phyloP scores from a whole-genome alignment of 2,888 invertebrate genomes.

The Coecobrya sp. region DNA sequence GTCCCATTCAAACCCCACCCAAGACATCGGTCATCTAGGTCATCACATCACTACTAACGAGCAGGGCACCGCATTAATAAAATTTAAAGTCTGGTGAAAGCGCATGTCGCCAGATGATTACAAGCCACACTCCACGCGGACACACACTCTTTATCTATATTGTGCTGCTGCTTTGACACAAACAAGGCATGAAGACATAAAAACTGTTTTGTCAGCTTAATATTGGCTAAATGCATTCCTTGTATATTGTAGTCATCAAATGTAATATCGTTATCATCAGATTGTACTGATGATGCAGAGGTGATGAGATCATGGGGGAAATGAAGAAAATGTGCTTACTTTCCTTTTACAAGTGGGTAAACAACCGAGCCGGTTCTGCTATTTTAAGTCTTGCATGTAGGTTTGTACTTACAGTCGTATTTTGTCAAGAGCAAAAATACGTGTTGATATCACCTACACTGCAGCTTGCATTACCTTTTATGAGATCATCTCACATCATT shows the following conservation, averaged over 20 bases:
- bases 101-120: conserved; percentile 76
- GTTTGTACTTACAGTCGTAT: neutral
- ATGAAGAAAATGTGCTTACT: neutral
- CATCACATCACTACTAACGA: conserved; percentile 16
- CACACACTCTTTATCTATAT: conserved; percentile 29
- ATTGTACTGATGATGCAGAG: neutral
- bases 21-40: conserved; percentile 1
- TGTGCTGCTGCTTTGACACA: conserved; percentile 66
- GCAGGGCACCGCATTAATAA: neutral
- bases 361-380: neutral
- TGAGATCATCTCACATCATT: conserved; percentile 54
- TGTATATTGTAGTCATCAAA: conserved; percentile 21
- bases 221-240: neutral
- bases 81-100: conserved; percentile 3
- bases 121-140: conserved; percentile 41
- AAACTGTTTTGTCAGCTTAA: conserved; percentile 67
- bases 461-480: no score
- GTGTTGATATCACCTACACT: neutral
- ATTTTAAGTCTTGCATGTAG: neutral
- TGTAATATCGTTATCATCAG: conserved; percentile 29
- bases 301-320: neutral
- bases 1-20: no score
- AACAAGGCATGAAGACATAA: conserved; percentile 69
- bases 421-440: neutral
- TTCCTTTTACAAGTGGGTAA: neutral